Conservation (phyloP, 2,888 invertebrate genomes). For the Tetranychus truncatus region DNA sequence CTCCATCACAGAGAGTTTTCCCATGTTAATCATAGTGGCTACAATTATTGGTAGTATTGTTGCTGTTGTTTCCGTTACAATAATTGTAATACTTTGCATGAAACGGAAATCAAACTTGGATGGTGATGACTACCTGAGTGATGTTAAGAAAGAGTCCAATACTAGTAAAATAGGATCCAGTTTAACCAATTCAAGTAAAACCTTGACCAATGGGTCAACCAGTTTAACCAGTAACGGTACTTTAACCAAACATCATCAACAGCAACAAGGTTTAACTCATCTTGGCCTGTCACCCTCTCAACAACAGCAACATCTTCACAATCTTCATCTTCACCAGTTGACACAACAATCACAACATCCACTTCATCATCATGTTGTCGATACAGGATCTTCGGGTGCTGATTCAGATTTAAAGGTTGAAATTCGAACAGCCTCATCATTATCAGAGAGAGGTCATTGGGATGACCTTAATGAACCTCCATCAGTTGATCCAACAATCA, state of each 20-base stretch:
- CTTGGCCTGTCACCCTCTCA: too few species aligned
- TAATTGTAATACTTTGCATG: slow-evolving; percentile 58
- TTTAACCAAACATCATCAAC: too few species aligned
- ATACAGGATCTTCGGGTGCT: slow-evolving; percentile 56
- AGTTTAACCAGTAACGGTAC: not conserved
- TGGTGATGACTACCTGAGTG: not conserved
- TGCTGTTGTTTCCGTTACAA: slow-evolving; percentile 59
- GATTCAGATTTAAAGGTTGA: slow-evolving; percentile 80
- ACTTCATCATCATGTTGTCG: slow-evolving; percentile 31
- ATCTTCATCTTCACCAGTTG: too few species aligned
- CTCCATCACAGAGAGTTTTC: slow-evolving; percentile 39
- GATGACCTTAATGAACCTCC: slow-evolving; percentile 25
- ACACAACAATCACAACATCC: not conserved
- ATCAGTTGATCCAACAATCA: slow-evolving; percentile 11
- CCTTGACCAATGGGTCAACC: not conserved
- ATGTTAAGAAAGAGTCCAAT: not conserved
- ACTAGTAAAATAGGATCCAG: not conserved
- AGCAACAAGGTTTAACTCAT: too few species aligned
- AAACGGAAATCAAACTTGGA: slow-evolving; percentile 20
- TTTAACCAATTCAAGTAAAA: slow-evolving; percentile 2
- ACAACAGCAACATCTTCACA: too few species aligned
- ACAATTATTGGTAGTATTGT: slow-evolving; percentile 71
- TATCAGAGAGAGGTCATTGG: slow-evolving; percentile 36
- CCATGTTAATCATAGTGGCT: slow-evolving; percentile 56
- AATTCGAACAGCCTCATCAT: slow-evolving; percentile 59